These are phyloP conservation scores for Salminus brasiliensis DNA, from an alignment of 2,113 vertebrate genomes.

Conservation along the genomic window DNA sequence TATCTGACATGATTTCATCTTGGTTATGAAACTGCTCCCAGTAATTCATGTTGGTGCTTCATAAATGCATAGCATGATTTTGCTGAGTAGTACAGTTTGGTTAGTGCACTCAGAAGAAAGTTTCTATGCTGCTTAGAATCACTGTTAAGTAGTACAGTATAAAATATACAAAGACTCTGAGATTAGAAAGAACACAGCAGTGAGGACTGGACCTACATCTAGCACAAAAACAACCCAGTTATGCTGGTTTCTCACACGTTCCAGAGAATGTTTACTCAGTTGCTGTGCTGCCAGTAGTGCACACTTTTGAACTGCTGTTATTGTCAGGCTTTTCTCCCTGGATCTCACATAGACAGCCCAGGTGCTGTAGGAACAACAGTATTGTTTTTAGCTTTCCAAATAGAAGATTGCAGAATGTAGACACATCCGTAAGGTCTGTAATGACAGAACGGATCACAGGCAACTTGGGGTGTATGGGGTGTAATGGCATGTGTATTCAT, in stretches of 20 bases:
- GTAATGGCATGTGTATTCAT: too few relatives aligned
- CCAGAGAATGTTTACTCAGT: conserved; percentile 2
- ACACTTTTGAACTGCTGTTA: background rate
- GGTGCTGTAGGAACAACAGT: background rate
- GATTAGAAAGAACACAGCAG: background rate
- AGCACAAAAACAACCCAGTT: background rate
- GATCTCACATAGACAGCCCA: background rate
- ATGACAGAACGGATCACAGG: too few relatives aligned
- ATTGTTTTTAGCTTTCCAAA: background rate
- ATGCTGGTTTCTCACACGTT: background rate
- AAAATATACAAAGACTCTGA: background rate
- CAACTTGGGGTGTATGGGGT: too few relatives aligned
- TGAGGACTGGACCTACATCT: background rate
- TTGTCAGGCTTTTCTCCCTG: background rate
- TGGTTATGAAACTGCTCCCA: background rate
- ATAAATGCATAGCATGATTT: background rate
- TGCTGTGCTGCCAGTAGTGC: background rate
- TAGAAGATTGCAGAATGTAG: background rate
- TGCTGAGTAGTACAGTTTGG: background rate
- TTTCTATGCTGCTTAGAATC: background rate
- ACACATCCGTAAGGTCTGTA: too few relatives aligned
- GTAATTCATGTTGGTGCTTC: background rate
- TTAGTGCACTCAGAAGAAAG: background rate
- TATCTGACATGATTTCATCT: background rate
- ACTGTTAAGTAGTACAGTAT: background rate